Conservation (phyloP, 1,140 invertebrate species). For the Formica selysi region DNA sequence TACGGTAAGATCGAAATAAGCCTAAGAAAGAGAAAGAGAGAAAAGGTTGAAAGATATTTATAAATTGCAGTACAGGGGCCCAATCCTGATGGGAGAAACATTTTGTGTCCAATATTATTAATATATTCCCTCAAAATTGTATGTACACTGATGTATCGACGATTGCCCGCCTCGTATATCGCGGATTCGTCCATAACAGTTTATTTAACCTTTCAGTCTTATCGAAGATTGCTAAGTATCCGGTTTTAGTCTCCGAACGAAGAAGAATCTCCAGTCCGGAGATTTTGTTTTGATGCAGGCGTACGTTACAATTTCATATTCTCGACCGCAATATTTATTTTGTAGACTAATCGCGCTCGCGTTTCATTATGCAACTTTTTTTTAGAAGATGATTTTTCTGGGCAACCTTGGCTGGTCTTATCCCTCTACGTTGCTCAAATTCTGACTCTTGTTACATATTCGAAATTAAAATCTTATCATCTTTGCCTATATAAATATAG, state of each 20-base stretch:
- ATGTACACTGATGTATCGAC: background rate
- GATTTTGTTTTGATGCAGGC: background rate
- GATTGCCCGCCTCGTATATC: background rate
- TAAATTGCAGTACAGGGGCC: constrained; percentile 75
- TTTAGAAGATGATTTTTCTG: too few relatives aligned
- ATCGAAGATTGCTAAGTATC: background rate
- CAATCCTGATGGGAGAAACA: constrained; percentile 60
- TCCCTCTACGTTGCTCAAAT: background rate
- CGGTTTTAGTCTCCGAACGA: too few relatives aligned
- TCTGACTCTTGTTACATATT: background rate
- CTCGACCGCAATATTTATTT: too few relatives aligned
- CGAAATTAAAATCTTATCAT: too few relatives aligned
- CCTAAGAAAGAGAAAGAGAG: constrained; percentile 79
- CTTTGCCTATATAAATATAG: too few relatives aligned
- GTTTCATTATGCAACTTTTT: too few relatives aligned
- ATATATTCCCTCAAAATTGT: background rate
- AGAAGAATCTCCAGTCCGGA: too few relatives aligned
- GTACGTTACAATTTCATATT: too few relatives aligned
- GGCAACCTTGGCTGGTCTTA: background rate
- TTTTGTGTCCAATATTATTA: constrained; percentile 13
- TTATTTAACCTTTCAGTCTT: constrained; percentile 23
- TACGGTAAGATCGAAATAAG: constrained; percentile 84
- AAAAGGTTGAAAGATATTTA: constrained; percentile 75
- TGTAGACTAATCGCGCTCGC: too few relatives aligned
- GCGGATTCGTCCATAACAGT: background rate